Evolutionary conservation across 2,797 vertebrate genomes (phyloP), one percentile per base, ranked within the genome.

Genomic region (Percopsis omiscomaycus): DNA sequence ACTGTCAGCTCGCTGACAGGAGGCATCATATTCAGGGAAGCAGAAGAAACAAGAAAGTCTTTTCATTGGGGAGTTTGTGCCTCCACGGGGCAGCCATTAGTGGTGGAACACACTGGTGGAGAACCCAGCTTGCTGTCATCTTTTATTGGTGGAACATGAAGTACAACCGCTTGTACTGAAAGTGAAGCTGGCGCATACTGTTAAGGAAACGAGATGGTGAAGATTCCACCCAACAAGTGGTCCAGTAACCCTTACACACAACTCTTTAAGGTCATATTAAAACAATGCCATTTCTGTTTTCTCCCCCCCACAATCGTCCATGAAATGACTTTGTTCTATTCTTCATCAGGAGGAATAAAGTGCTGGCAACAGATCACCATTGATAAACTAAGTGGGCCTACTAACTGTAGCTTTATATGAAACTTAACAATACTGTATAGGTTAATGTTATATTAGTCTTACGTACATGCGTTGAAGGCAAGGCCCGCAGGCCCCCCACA

Each of bases 201-300:
- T 62, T 60, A 45, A 70, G 81, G 82, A 84, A 82, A 81, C 59
- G 71, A 82, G 78, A 73, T 68, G 78, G 63, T 73, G 66, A 78
- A 75, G 74, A 78, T 77, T 75, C 80, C 64, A 65, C 71, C 72
- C 66, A 61, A 79, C 73, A 74, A 71, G 52, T 27, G 60, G 48
- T 71, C 63, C 8, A 66, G 61, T 48, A 15, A 56, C 68, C 65
- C 59, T 64, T 50, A n/a, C 61, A 29, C 61, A 57, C 27, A 65
- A 67, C 4, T 5, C 3, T 46, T 30, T 2, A 3, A 46, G 52
- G 44, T 62, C 59, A 27, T 1, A 46, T 48, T 12, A 58, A 22
- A 27, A 16, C 11, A 12, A 44, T 44, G 15, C 15, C 16, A 16
- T 57, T 44, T 57, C 51, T 53, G 3, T 53, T 28, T 28, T 28